Base-by-base conservation (phyloP, 2,888 invertebrate genomes). In the Rhodophaea formosa region DNA sequence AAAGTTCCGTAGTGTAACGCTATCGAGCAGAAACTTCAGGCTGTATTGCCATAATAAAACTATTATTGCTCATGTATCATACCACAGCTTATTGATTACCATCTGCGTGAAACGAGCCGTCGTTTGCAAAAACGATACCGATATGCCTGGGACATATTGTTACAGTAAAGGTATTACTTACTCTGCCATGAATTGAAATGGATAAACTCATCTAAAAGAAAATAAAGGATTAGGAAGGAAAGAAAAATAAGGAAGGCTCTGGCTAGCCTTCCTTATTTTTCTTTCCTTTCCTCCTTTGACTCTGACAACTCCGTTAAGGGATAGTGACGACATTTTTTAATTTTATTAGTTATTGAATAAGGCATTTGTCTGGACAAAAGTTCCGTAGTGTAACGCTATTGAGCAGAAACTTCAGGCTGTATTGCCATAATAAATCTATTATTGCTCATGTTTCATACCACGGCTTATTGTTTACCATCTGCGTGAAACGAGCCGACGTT, bases 401-500 rank as follows among this genome's bases (percentile, higher is more conserved):
- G 52, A 52, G 23, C 7, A 39, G 17, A 23, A 52, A 42, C 51
- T 51, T 35, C 29, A 14, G 43, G 14, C 14, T 23, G 8, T 44
- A 47, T 2, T 46, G 53, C 17, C 17, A 45, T 45, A 56, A 49
- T 49, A 56, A 56, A 56, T 49, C 49, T 49, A 49, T 51, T 51
- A 56, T 8, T 49, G 47, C 35, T 47, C 15, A 42, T 49, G 49
- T 51, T 42, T 43, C 30, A 43, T 56, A 15, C 42, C 47, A 42
- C 35, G 15, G 23, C 49, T 56, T 59, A 59, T 52, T 56, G 23
- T 42, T 35, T 35, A 45, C 54, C 57, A 54, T 60, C 56, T 56
- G 56, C 43, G 35, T 46, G 42, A 56, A 60, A 61, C 58, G 61
- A 57, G 51, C 29, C 46, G 56, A 58, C 58, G 60, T 61, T 61